phyloP scores from a whole-genome alignment of 37 sponge, comb jelly and placozoan species.

The Cliona cf. orientalis region DNA sequence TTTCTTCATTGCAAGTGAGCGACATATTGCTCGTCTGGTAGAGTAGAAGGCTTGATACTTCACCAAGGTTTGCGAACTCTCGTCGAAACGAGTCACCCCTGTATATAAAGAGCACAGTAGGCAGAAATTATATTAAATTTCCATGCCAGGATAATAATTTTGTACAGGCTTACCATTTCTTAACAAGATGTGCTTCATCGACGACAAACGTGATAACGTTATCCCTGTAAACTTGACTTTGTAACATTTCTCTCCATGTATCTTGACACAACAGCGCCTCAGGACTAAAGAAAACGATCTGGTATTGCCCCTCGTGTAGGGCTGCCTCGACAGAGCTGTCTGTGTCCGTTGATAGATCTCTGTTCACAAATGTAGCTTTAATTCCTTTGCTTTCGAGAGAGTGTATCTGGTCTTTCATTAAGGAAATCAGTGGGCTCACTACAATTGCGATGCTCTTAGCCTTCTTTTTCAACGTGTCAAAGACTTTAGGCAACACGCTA shows the following conservation, averaged over 20 bases:
- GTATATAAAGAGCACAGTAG: too few species aligned
- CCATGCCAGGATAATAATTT: too few species aligned
- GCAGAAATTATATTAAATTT: too few species aligned
- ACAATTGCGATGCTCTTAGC: conserved; percentile 29
- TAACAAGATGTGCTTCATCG: conserved; percentile 44
- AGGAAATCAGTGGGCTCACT: conserved; percentile 33
- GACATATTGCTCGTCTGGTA: too few species aligned
- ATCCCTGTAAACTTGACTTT: background rate
- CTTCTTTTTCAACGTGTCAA: conserved; percentile 15
- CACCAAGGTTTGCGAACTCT: too few species aligned
- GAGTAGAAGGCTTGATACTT: too few species aligned
- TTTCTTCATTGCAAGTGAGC: too few species aligned
- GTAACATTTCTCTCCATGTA: conserved; percentile 18
- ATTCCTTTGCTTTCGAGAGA: conserved; percentile 13
- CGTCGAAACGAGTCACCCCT: too few species aligned
- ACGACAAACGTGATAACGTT: conserved; percentile 14
- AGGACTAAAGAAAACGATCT: conserved; percentile 38
- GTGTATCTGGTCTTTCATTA: conserved; percentile 42
- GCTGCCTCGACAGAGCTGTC: background rate
- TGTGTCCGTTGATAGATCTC: background rate
- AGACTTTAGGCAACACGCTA: conserved; percentile 1
- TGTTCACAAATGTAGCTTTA: background rate
- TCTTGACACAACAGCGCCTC: conserved; percentile 7
- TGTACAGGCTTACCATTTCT: conserved; percentile 39
- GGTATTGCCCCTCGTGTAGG: conserved; percentile 24